A percentile compares a stretch with the other conserved stretches of the same genome.
phyloP scores from a whole-genome alignment of 2,888 invertebrate species.

The Perizoma affinitatum region DNA sequence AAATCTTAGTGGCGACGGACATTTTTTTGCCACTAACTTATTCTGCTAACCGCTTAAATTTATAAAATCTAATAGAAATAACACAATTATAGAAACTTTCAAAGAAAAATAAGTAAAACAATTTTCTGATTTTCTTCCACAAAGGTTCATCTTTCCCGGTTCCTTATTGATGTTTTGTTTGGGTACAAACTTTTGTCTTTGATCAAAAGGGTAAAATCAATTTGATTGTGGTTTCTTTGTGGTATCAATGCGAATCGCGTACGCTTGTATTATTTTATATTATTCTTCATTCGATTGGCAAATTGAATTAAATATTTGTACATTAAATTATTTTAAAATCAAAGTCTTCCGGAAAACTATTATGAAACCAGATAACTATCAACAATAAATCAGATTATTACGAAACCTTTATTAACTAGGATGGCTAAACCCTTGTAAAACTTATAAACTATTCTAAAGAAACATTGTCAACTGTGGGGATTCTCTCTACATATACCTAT shows the following conservation, averaged over 20 bases:
- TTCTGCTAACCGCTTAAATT: too few species aligned
- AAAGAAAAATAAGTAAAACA: constrained; percentile 13
- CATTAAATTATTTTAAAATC: too few species aligned
- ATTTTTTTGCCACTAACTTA: too few species aligned
- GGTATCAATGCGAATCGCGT: constrained; percentile 29
- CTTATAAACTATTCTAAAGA: too few species aligned
- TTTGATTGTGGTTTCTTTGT: constrained; percentile 41
- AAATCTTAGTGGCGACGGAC: too few species aligned
- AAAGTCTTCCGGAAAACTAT: too few species aligned
- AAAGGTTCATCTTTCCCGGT: constrained; percentile 25
- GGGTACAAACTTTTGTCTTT: constrained; percentile 35
- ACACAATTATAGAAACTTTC: neutral
- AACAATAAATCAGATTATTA: too few species aligned
- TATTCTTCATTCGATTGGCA: constrained; percentile 4
- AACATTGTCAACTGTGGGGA: too few species aligned
- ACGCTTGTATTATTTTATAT: constrained; percentile 9
- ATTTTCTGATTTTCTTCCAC: constrained; percentile 21
- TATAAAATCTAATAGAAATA: neutral
- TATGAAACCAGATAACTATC: too few species aligned
- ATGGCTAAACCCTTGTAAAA: too few species aligned
- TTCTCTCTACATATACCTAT: too few species aligned
- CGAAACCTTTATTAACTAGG: too few species aligned
- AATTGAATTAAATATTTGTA: neutral
- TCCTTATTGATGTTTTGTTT: constrained; percentile 32
- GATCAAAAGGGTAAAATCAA: constrained; percentile 40